These are phyloP conservation scores for Pararge aegeria DNA, from an alignment of 1,140 invertebrate species.

Conservation along the genomic window DNA sequence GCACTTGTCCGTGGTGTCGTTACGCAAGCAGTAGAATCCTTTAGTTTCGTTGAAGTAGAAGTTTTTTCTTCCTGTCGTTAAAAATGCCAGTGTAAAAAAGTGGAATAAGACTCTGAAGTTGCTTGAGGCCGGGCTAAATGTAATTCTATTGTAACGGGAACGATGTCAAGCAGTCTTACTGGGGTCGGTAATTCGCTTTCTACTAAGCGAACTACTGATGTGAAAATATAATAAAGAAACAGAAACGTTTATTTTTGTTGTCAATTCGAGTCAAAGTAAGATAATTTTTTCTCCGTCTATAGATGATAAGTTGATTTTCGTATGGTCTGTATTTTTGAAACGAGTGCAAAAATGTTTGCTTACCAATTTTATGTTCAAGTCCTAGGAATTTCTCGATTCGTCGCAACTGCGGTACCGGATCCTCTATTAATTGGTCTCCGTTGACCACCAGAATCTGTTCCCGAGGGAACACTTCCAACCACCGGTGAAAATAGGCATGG, in stretches of 20 bases:
- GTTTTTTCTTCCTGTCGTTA: constrained; percentile 88
- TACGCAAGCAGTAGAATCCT: constrained; percentile 96
- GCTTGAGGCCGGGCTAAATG: constrained; percentile 10
- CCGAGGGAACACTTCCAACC: constrained; percentile 93
- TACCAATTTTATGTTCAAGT: constrained; percentile 82
- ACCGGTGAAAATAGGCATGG: constrained; percentile 89
- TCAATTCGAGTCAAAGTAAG: too few species aligned
- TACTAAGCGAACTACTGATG: neutral
- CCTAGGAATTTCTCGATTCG: constrained; percentile 94
- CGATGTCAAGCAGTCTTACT: constrained; percentile 20
- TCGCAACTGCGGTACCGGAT: constrained; percentile 94
- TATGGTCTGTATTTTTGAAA: too few species aligned
- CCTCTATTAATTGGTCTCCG: constrained; percentile 96
- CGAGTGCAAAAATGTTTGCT: too few species aligned
- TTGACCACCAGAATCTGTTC: constrained; percentile 96
- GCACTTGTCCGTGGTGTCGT: constrained; percentile 93
- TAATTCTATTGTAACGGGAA: constrained; percentile 16
- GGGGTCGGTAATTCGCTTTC: constrained; percentile 12
- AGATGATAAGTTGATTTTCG: too few species aligned
- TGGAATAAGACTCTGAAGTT: constrained; percentile 8
- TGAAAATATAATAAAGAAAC: neutral
- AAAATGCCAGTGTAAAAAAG: constrained; percentile 23
- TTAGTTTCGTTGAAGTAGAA: constrained; percentile 99
- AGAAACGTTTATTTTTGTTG: too few species aligned
- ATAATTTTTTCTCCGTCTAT: neutral